phyloP scores from a whole-genome alignment of 2,888 invertebrate species.

The Congeria kusceri region DNA sequence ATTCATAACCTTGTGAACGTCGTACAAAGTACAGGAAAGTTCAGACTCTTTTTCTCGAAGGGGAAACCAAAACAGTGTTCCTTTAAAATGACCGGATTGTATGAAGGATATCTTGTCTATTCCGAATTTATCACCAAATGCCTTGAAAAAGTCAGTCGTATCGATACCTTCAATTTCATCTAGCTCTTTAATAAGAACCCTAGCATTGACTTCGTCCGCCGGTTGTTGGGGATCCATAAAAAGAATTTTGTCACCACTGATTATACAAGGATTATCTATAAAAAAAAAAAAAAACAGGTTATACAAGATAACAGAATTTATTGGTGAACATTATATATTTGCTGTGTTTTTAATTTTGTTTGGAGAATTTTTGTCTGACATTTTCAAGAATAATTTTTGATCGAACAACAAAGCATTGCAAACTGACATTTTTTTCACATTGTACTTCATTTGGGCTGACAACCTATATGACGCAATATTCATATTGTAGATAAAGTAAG shows the following conservation, averaged over 20 bases:
- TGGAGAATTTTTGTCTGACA: no score
- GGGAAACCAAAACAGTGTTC: constrained; percentile 82
- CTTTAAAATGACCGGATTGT: constrained; percentile 66
- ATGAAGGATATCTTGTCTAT: constrained; percentile 51
- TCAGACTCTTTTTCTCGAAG: constrained; percentile 72
- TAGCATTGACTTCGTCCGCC: constrained; percentile 40
- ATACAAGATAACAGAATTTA: no score
- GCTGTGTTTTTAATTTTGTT: no score
- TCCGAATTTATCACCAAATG: constrained; percentile 72
- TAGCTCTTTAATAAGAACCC: constrained; percentile 26
- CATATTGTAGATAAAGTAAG: no score
- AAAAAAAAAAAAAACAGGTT: no score
- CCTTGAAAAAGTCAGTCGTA: constrained; percentile 52
- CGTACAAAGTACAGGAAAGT: constrained; percentile 74
- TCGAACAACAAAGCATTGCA: no score
- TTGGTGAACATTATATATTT: no score
- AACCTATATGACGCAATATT: no score
- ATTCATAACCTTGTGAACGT: constrained; percentile 65
- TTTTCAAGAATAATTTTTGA: no score
- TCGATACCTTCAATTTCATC: constrained; percentile 51
- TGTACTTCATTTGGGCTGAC: no score
- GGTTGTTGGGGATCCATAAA: constrained; percentile 76
- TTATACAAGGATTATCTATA: constrained; percentile 57
- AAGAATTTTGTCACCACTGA: constrained; percentile 77
- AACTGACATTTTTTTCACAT: no score